Conservation (phyloP, 2,888 invertebrate species). For the Gasteruption jaculator region DNA sequence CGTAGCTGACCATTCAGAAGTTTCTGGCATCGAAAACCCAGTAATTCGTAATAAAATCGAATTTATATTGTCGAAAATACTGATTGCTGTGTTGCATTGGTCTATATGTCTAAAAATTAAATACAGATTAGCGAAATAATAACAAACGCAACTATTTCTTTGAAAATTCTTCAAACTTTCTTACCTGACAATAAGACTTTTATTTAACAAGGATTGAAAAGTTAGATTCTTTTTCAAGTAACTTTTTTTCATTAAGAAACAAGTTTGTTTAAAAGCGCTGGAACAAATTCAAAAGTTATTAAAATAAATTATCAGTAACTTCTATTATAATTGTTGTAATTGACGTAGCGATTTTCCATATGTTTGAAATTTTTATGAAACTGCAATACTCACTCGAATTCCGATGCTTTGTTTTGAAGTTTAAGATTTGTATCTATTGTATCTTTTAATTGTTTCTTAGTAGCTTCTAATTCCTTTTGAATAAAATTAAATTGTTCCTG, state of each 20-base stretch:
- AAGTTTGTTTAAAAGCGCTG: slow-evolving; percentile 12
- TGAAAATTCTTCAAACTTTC: slow-evolving; percentile 3
- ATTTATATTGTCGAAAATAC: slow-evolving; percentile 14
- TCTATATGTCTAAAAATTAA: slow-evolving; percentile 14
- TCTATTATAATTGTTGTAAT: no score
- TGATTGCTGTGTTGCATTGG: slow-evolving; percentile 7
- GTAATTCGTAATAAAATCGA: not conserved
- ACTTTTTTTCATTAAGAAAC: slow-evolving; percentile 9
- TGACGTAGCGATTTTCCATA: no score
- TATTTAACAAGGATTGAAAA: slow-evolving; percentile 11
- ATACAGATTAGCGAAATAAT: slow-evolving; percentile 4
- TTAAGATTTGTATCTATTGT: no score
- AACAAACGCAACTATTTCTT: not conserved
- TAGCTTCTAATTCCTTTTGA: no score
- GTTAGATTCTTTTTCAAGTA: slow-evolving; percentile 12
- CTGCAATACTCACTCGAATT: no score
- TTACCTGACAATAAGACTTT: slow-evolving; percentile 14
- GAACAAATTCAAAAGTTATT: slow-evolving; percentile 6
- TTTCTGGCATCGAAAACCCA: not conserved
- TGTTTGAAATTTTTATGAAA: no score
- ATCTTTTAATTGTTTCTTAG: no score
- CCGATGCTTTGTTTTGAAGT: no score
- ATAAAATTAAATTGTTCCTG: not conserved
- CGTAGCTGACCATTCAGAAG: not conserved
- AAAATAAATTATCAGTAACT: no score